Base-by-base conservation (phyloP, 2,888 invertebrate genomes). In the Phortica okadai region DNA sequence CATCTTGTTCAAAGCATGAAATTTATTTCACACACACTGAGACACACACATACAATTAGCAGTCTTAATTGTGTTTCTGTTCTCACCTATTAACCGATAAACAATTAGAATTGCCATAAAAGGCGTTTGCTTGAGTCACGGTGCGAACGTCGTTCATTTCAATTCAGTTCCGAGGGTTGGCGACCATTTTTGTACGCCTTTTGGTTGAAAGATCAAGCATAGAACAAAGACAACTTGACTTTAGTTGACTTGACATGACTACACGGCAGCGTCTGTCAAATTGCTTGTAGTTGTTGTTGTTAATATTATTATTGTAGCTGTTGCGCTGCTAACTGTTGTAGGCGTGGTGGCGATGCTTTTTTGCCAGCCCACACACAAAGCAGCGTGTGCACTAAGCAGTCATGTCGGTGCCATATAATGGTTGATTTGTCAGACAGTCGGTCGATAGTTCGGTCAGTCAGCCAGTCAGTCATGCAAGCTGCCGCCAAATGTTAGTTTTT, bases 11-110 rank as follows among this genome's bases (percentile, higher is more conserved):
- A 21, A 21, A 21, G 21, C 21, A 33, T 33, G 33, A 33, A 33
- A 33, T 33, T 33, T 33, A 33, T 33, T 33, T 50, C 50, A 50
- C 14, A 11, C 50, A 50, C 50, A 33, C 33, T 2, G 2, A 33
- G 2, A 33, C 33, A 33, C 33, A 33, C 33, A 50, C 16, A 33
- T 11, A 25, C 74, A 83, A 82, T 82, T 82, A 82, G 82, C 82
- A 78, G 78, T 64, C 79, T 83, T 82, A 82, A 82, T 83, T 82
- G 82, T 83, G 82, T 83, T 82, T 76, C 76, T 82, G 79, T 80
- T 67, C 73, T 74, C 78, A 74, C 79, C 75, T 45, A 44, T 69
- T 50, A 50, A 50, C 7, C 69, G 50, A 69, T 45, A 25, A 69
- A 69, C 45, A 69, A 69, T 69, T 69, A 69, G 44, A 69, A 69